Evolutionary conservation across 2,888 invertebrate species (phyloP).

Genomic region (Latheticus oryzae): DNA sequence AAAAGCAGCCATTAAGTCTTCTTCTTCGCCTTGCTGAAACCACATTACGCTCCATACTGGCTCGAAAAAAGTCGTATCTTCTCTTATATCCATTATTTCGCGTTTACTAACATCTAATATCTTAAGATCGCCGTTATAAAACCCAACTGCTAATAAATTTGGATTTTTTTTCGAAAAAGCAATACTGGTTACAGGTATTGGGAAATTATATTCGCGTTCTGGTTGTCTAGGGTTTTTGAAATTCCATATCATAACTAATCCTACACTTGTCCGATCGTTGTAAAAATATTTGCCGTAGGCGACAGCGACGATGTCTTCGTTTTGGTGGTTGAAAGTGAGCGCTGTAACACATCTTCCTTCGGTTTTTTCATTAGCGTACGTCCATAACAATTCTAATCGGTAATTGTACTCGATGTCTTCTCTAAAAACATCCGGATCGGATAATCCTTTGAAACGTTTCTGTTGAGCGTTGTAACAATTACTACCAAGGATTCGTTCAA

Average conservation of each 20-base stretch:
- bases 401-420: constrained; percentile 76
- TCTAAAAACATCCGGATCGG: constrained; percentile 72
- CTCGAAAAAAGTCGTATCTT: constrained; percentile 51
- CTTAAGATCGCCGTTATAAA: constrained; percentile 77
- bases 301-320: constrained; percentile 79
- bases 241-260: constrained; percentile 81
- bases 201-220: constrained; percentile 75
- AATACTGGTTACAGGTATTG: constrained; percentile 74
- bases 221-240: constrained; percentile 84
- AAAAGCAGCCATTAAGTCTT: constrained; percentile 71
- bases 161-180: constrained; percentile 77
- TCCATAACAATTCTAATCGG: constrained; percentile 76
- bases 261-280: constrained; percentile 67
- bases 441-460: constrained; percentile 76
- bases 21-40: constrained; percentile 54
- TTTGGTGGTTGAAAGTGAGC: constrained; percentile 76
- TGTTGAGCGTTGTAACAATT: constrained; percentile 76
- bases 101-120: constrained; percentile 78
- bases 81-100: constrained; percentile 46
- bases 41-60: constrained; percentile 53
- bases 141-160: constrained; percentile 80
- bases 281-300: constrained; percentile 76
- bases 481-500: constrained; percentile 79
- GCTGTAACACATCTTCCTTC: constrained; percentile 70
- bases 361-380: constrained; percentile 69